A percentile compares a stretch with the other conserved stretches of the same genome.
phyloP scores from a whole-genome alignment of 2,113 vertebrate genomes.

The Glaucidium brasilianum region DNA sequence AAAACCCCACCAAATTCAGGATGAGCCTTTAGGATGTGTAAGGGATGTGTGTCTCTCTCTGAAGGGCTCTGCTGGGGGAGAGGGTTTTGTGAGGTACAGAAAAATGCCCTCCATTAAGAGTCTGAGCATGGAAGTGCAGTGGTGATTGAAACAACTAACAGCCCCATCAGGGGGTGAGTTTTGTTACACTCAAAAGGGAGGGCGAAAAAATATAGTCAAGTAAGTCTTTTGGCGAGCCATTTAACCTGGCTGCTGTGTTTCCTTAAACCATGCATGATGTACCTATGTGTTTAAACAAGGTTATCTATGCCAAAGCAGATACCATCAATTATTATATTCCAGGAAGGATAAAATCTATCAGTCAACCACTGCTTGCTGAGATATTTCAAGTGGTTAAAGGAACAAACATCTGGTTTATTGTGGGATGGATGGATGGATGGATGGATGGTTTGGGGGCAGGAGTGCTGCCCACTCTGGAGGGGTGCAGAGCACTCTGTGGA shows the following conservation, averaged over 20 bases:
- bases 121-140: neutral
- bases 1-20: neutral
- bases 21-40: neutral
- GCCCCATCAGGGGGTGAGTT: neutral
- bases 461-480: neutral
- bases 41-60: neutral
- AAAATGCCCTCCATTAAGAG: neutral
- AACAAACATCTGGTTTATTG: neutral
- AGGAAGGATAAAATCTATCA: neutral
- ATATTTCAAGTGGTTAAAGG: neutral
- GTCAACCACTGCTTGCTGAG: neutral
- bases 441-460: neutral
- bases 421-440: too few relatives aligned
- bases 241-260: neutral
- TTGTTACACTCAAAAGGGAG: neutral
- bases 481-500: neutral
- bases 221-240: neutral
- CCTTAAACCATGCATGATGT: neutral
- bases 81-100: neutral
- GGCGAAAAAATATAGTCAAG: neutral
- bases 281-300: neutral
- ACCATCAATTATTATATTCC: neutral
- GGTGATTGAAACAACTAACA: neutral
- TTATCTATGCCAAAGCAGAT: neutral
- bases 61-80: neutral